Conservation (phyloP, 2,797 vertebrate species). For the Etheostoma nigrum region DNA sequence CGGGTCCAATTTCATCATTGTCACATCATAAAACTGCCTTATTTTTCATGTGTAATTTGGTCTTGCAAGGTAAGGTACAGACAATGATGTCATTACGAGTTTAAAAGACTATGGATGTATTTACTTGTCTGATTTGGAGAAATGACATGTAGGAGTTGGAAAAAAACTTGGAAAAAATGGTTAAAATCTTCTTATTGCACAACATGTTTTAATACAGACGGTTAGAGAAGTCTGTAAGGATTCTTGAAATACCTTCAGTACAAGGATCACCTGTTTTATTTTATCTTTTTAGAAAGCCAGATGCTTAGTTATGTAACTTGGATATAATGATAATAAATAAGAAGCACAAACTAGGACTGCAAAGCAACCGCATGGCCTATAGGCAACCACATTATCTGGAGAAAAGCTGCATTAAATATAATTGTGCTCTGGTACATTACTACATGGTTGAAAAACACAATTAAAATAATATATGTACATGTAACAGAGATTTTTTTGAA, state of each 20-base stretch:
- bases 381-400: background rate
- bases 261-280: background rate
- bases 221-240: background rate
- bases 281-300: constrained; percentile 1
- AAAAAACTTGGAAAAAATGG: background rate
- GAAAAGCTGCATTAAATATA: background rate
- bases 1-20: background rate
- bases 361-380: background rate
- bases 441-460: background rate
- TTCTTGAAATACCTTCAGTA: constrained; percentile 1
- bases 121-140: background rate
- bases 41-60: background rate
- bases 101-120: too few relatives aligned
- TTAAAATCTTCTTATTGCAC: background rate
- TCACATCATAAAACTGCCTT: background rate
- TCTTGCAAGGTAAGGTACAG: background rate
- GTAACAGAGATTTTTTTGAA: background rate
- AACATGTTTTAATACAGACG: background rate
- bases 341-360: background rate
- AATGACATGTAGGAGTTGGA: background rate
- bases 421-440: background rate
- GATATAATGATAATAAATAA: background rate
- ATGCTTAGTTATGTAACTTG: background rate
- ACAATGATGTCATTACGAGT: background rate
- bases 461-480: background rate